These are phyloP conservation scores for Apteryx mantelli DNA, from an alignment of 2,113 vertebrate genomes.

Conservation along the genomic window DNA sequence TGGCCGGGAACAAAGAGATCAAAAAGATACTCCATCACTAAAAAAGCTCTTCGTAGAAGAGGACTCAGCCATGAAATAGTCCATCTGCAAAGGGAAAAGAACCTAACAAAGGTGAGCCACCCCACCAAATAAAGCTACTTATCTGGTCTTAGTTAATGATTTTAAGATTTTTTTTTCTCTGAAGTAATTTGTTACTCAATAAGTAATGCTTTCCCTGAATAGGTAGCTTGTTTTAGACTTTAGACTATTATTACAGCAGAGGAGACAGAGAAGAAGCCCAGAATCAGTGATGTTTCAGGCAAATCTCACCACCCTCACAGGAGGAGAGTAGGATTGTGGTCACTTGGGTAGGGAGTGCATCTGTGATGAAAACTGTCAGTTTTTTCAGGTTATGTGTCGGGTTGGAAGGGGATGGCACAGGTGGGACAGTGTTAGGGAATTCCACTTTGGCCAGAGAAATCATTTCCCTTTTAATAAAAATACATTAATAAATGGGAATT, in stretches of 20 bases:
- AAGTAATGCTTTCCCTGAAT: background rate
- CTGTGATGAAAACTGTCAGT: background rate
- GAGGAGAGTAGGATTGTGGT: background rate
- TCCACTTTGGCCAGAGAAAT: background rate
- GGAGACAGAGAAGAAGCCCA: background rate
- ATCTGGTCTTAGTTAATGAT: background rate
- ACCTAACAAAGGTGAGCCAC: background rate
- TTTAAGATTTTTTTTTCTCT: background rate
- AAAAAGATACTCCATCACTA: background rate
- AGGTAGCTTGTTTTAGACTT: background rate
- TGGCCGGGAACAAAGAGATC: background rate
- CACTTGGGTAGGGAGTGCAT: background rate
- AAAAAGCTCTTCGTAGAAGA: background rate
- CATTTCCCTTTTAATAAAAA: background rate
- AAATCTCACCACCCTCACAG: background rate
- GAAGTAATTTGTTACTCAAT: background rate
- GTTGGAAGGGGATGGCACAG: background rate
- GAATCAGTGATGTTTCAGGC: background rate
- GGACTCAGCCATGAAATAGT: background rate
- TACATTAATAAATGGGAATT: background rate
- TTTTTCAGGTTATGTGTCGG: background rate
- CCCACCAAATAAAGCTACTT: background rate
- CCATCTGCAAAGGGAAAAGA: background rate
- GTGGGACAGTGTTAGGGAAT: background rate
- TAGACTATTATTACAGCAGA: background rate